Evolutionary conservation across 2,888 invertebrate species (phyloP), one percentile per base, ranked within the genome.

Genomic region (Schizotus pectinicornis): DNA sequence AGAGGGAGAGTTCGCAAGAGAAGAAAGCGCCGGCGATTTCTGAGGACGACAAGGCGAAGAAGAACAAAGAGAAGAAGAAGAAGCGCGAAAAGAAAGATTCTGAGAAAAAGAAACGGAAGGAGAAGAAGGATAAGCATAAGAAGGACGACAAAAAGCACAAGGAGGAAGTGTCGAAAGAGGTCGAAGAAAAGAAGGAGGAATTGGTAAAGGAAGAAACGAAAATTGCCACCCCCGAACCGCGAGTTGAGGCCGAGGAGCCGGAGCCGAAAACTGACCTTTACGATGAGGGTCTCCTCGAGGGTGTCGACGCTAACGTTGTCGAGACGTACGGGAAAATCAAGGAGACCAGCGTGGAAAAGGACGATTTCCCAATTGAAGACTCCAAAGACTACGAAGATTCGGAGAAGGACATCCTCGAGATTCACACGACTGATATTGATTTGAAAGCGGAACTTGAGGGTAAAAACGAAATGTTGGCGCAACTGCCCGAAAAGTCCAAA

Each of bases 401-500:
- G 38, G 74, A 77, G 52, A 83, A 83, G 75, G 86, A 86, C 46
- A 84, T 86, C 37, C 79, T 86, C 39, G 86, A 86, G 71, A 74
- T 86, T 51, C 85, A 86, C 74, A 80, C 82, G 6, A 85, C 83
- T 61, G 85, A 85, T 70, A 75, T 83, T 63, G 82, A 86, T 61
- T 81, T 85, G 67, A 79, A 81, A 66, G 67, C 76, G 2, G 85
- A 85, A 61, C 72, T 81, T 7, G 77, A 75, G 8, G 47, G 70
- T 52, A 76, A 72, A 69, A 81, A 81, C 46, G 88, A 89, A 76
- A 85, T 90, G 75, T 77, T 91, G 48, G 90, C 90, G 9, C 88
- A 87, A 1, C 68, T 92, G 57, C 92, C 94, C 0, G 93, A 90
- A 72, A 81, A 89, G 47, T 94, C 94, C 0, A 94, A 94, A 79